Conservation (phyloP, 2,113 vertebrate species). For the Cinclus mexicanus region DNA sequence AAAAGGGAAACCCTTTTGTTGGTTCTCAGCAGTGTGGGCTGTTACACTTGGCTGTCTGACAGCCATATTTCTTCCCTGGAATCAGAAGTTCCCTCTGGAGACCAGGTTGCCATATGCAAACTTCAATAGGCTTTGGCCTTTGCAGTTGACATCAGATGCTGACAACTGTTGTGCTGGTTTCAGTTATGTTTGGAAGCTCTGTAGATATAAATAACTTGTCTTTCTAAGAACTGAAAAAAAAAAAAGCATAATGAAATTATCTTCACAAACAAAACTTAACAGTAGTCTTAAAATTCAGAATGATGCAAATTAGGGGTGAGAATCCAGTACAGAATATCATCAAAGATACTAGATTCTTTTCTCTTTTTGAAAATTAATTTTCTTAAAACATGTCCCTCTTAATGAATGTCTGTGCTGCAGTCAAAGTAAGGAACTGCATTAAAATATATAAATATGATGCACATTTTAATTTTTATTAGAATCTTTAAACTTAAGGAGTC, state of each 20-base stretch:
- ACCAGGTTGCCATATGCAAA: constrained; percentile 40
- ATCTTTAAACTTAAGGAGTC: neutral
- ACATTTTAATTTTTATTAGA: neutral
- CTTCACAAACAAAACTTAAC: neutral
- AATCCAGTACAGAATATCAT: neutral
- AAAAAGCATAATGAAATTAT: neutral
- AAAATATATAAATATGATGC: neutral
- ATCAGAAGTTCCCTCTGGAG: constrained; percentile 15
- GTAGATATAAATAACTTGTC: neutral
- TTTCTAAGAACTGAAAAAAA: neutral
- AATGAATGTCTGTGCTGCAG: neutral
- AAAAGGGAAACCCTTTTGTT: neutral
- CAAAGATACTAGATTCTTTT: neutral
- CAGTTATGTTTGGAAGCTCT: constrained; percentile 17
- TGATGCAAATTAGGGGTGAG: neutral
- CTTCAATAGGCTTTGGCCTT: constrained; percentile 46
- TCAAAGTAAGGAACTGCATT: neutral
- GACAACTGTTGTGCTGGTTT: constrained; percentile 41
- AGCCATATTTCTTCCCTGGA: constrained; percentile 32
- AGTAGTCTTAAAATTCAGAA: neutral
- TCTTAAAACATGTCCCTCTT: neutral
- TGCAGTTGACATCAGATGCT: constrained; percentile 28
- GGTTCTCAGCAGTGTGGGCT: neutral
- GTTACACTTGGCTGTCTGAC: constrained; percentile 33
- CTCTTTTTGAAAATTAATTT: neutral